A percentile compares a stretch with the other conserved stretches of the same genome.
Evolutionary conservation across 2,797 vertebrate genomes (phyloP).

Genomic region (Tapera naevia): DNA sequence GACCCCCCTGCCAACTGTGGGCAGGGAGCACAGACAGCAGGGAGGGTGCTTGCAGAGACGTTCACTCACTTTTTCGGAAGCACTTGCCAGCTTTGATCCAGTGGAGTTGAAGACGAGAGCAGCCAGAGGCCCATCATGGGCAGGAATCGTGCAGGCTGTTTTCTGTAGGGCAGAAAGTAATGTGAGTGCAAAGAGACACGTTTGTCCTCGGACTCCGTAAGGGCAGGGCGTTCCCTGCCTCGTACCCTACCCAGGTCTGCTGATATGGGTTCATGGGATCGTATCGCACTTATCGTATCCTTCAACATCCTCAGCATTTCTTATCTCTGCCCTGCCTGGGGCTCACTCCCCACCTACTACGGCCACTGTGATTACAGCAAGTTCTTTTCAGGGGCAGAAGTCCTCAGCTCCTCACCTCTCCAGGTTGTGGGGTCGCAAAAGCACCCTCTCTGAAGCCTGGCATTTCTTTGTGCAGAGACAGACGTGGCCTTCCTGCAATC

Average conservation of each 20-base stretch:
- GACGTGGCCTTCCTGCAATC: neutral
- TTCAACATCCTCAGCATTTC: neutral
- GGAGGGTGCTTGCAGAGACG: neutral
- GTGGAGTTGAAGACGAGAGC: conserved; percentile 88
- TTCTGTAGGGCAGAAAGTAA: conserved; percentile 75
- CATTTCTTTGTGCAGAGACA: neutral
- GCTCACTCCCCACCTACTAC: neutral
- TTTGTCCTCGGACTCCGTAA: neutral
- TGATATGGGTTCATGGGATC: rapidly evolving
- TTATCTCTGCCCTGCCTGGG: neutral
- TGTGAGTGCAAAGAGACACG: rapidly evolving
- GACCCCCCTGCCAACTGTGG: neutral
- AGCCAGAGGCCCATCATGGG: conserved; percentile 90
- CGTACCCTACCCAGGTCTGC: neutral
- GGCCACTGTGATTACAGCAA: neutral
- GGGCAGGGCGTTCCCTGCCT: neutral
- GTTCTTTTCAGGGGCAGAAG: neutral
- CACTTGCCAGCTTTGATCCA: conserved; percentile 89
- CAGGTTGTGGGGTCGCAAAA: rapidly evolving
- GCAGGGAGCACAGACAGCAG: neutral
- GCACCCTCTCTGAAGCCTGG: neutral
- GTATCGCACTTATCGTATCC: rapidly evolving
- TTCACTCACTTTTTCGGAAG: conserved; percentile 88
- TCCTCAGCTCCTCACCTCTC: neutral
- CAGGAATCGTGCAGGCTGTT: conserved; percentile 86